Percentiles rank a stretch among this genome's conserved stretches.
These are phyloP conservation scores for Catalaphyllia jardinei DNA, from an alignment of 64 coral and sea anemone genomes.

Conservation along the genomic window DNA sequence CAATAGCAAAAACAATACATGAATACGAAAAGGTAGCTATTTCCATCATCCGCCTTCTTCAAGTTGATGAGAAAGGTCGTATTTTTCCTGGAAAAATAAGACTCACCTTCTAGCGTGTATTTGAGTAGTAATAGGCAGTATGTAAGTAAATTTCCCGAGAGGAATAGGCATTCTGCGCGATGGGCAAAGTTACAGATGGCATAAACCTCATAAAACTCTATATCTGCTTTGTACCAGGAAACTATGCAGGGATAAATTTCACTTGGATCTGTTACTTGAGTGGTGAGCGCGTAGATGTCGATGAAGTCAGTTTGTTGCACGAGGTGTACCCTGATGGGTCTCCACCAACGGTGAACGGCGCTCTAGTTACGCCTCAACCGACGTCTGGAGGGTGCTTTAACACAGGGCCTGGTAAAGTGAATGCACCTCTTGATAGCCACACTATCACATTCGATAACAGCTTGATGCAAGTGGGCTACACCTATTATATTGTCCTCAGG, in stretches of 20 bases:
- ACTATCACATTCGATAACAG: slow-evolving; percentile 10
- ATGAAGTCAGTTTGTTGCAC: background rate
- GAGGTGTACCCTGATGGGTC: slow-evolving; percentile 6
- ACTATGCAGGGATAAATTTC: background rate
- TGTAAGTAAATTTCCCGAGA: no score
- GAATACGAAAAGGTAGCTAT: no score
- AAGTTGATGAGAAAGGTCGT: no score
- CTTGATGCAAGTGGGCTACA: background rate
- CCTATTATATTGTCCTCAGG: background rate
- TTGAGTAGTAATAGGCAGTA: no score
- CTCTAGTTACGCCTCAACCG: no score
- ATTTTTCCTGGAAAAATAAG: no score
- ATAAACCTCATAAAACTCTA: no score
- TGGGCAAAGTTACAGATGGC: no score
- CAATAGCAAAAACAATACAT: no score
- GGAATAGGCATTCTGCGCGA: no score
- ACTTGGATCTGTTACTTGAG: slow-evolving; percentile 6
- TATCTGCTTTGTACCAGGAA: background rate
- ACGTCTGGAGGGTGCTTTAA: slow-evolving; percentile 19
- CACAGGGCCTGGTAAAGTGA: background rate
- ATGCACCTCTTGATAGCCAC: background rate
- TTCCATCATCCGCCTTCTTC: no score
- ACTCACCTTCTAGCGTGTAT: no score
- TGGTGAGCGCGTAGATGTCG: background rate
- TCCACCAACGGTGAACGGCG: background rate